phyloP scores from a whole-genome alignment of 2,888 invertebrate species.

The Cephalotes varians region DNA sequence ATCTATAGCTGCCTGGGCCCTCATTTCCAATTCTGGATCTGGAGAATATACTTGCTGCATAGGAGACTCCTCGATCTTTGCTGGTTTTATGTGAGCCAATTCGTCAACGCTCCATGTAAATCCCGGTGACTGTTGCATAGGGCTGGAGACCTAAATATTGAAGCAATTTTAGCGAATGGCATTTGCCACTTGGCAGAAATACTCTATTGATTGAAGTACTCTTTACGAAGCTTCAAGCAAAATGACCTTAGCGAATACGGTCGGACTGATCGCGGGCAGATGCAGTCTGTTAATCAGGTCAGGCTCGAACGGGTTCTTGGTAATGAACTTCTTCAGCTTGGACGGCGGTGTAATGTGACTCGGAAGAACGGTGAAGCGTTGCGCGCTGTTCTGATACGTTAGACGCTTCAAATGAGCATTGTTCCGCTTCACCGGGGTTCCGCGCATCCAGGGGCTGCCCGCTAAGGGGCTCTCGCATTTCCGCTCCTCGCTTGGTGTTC shows the following conservation, averaged over 20 bases:
- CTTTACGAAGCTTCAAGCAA: not conserved
- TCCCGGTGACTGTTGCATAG: slow-evolving; percentile 84
- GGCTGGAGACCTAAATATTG: slow-evolving; percentile 82
- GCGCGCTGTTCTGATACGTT: slow-evolving; percentile 62
- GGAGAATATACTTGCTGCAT: slow-evolving; percentile 88
- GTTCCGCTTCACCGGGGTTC: slow-evolving; percentile 75
- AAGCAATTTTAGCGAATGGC: slow-evolving; percentile 26
- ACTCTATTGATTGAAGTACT: slow-evolving; percentile 77
- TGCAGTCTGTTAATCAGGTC: slow-evolving; percentile 89
- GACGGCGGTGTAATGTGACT: slow-evolving; percentile 88
- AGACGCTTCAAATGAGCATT: slow-evolving; percentile 61
- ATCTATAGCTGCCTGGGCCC: slow-evolving; percentile 90
- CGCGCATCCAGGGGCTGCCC: slow-evolving; percentile 67
- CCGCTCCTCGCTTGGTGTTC: slow-evolving; percentile 74
- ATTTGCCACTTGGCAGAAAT: not conserved
- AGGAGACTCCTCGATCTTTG: slow-evolving; percentile 89
- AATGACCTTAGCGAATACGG: slow-evolving; percentile 83
- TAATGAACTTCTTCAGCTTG: slow-evolving; percentile 86
- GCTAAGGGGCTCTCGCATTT: slow-evolving; percentile 53
- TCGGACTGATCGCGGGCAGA: slow-evolving; percentile 89
- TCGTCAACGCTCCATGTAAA: slow-evolving; percentile 92
- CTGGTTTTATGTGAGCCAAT: slow-evolving; percentile 89
- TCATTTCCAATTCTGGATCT: slow-evolving; percentile 89
- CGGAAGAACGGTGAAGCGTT: slow-evolving; percentile 83
- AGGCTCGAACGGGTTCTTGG: slow-evolving; percentile 90